Evolutionary conservation across 2,113 vertebrate genomes (phyloP), one percentile per base, ranked within the genome.

Genomic region (Vidua macroura): DNA sequence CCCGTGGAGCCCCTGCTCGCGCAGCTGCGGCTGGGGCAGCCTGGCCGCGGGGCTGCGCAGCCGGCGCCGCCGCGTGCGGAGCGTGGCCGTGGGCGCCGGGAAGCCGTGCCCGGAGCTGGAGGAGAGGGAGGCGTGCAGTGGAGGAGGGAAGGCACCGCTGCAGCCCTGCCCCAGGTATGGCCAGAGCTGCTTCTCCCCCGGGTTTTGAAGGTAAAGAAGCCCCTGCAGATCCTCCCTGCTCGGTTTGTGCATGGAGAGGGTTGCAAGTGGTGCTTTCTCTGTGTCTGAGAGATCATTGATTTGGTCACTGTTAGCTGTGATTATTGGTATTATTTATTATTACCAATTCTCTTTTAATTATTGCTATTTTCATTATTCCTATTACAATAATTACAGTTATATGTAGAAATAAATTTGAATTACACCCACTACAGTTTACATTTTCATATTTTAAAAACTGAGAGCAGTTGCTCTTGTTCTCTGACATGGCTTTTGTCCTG

Each of bases 151-250:
- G 67, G 98, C 98, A 63, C 95, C 97, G 56, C 98, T 98, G 63
- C 98, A 98, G 49, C 97, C 96, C 28, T 99, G 99, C 92, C 99
- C 99, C 73, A 99, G 99, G 99, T 99, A 98, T 2, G 85, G 35
- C 9, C 4, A 3, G 1, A 41, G 74, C 37, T 74, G 4, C n/a
- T 63, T 63, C 64, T 13, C 14, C 21, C 14, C 9, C 9, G 0
- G 5, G 4, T 25, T 75, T 69, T 7, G 22, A 46, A 30, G 46
- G 16, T 31, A 6, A 13, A 33, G 30, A 19, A 76, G 5, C 2
- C 31, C 21, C 48, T 17, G 15, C 31, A 19, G 7, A 4, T 15
- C 10, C 31, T 62, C 43, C 10, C 43, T 10, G 44, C 53, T 72
- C 0, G 0, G 37, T 39, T 33, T 37, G 17, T 51, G 41, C 0